phyloP scores from a whole-genome alignment of 2,113 vertebrate genomes.

The Oncorhynchus nerka region DNA sequence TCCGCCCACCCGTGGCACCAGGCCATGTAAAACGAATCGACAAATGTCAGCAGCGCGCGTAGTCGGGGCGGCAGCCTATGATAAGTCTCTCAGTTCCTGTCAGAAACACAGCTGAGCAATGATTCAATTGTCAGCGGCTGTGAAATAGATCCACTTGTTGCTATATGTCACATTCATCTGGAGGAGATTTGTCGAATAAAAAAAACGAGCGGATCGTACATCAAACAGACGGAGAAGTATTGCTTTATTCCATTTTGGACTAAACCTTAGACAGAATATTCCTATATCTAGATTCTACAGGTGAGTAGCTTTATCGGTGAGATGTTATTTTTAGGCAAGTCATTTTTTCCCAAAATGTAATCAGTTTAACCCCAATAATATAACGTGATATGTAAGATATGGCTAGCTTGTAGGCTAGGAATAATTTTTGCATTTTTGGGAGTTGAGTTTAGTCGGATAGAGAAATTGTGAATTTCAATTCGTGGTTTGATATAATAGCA shows the following conservation, averaged over 20 bases:
- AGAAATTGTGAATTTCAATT: background rate
- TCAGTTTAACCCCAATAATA: too few relatives aligned
- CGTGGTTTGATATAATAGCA: background rate
- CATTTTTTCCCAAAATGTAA: background rate
- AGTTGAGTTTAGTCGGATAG: too few relatives aligned
- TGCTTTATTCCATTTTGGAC: background rate
- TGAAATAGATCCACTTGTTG: conserved; percentile 61
- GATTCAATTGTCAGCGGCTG: conserved; percentile 44
- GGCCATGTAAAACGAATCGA: background rate
- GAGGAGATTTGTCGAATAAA: background rate
- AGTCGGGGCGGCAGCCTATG: conserved; percentile 32
- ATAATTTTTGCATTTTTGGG: background rate
- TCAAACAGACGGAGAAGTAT: background rate
- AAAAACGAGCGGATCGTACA: background rate
- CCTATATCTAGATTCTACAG: background rate
- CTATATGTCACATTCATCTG: conserved; percentile 11
- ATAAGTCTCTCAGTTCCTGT: background rate
- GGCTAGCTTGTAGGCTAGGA: background rate
- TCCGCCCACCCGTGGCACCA: background rate
- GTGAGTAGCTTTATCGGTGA: background rate
- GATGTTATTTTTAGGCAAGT: background rate
- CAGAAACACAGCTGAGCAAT: conserved; percentile 55
- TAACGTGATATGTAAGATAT: too few relatives aligned
- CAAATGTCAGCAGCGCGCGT: background rate
- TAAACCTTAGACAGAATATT: background rate